phyloP scores from a whole-genome alignment of 1,140 invertebrate species.

The Stenopsyche tienmushanensis region DNA sequence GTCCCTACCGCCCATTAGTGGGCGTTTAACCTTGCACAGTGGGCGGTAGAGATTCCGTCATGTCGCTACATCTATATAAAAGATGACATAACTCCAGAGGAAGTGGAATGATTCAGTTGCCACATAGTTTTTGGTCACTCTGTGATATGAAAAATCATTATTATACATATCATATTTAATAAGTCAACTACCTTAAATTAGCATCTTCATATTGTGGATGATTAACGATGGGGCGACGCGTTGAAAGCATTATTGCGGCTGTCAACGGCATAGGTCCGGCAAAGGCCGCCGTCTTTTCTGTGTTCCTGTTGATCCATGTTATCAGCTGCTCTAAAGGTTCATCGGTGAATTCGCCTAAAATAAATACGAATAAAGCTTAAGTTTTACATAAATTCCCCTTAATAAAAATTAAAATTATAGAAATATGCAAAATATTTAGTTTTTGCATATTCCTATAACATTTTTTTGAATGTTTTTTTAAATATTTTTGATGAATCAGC shows the following conservation, averaged over 20 bases:
- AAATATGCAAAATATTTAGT: no score
- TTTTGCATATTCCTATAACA: no score
- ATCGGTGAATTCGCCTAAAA: constrained; percentile 69
- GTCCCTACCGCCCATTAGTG: no score
- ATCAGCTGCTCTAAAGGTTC: constrained; percentile 72
- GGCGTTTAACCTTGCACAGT: no score
- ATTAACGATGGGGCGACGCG: constrained; percentile 73
- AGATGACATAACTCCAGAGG: no score
- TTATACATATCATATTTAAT: constrained; percentile 11
- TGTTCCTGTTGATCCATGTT: constrained; percentile 69
- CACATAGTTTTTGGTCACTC: background rate
- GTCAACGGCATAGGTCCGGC: constrained; percentile 84
- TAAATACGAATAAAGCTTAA: constrained; percentile 25
- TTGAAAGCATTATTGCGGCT: constrained; percentile 76
- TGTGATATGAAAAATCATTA: no score
- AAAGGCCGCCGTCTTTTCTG: constrained; percentile 65
- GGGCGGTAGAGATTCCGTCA: no score
- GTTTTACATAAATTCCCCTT: no score
- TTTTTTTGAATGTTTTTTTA: no score
- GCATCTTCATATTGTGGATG: constrained; percentile 84
- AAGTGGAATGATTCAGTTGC: background rate
- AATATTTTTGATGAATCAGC: no score
- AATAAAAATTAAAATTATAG: no score
- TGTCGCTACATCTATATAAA: background rate
- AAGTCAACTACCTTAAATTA: constrained; percentile 59